Evolutionary conservation across 2,113 vertebrate species (phyloP).

Genomic region (Myxocyprinus asiaticus): DNA sequence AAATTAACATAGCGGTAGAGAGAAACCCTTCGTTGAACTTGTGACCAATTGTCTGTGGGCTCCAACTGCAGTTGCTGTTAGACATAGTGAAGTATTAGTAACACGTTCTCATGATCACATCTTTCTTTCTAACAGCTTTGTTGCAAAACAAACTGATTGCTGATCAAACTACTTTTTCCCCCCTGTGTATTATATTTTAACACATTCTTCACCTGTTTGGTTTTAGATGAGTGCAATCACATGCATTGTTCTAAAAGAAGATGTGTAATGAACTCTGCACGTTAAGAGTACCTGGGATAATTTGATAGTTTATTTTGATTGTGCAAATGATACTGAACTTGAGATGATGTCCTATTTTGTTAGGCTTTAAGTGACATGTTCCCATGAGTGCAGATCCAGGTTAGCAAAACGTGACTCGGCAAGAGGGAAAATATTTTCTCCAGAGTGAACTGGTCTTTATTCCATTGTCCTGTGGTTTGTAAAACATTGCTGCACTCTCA

Average conservation of each 20-base stretch:
- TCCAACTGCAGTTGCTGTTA: not conserved
- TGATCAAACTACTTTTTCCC: no score
- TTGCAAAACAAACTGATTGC: not conserved
- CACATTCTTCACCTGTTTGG: no score
- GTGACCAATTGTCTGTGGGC: no score
- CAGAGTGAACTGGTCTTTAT: not conserved
- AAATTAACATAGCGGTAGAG: not conserved
- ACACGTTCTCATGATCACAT: not conserved
- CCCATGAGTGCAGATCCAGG: slow-evolving; percentile 15
- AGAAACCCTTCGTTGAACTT: no score
- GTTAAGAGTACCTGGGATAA: not conserved
- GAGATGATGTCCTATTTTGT: slow-evolving; percentile 3
- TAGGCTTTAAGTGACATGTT: slow-evolving; percentile 22
- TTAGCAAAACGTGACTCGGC: slow-evolving; percentile 5
- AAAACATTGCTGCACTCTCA: not conserved
- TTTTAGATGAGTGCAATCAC: no score
- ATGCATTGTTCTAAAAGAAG: no score
- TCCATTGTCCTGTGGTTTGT: slow-evolving; percentile 15
- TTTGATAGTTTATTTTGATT: slow-evolving; percentile 12
- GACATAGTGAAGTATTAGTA: not conserved
- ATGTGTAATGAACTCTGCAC: no score
- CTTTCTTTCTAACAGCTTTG: not conserved
- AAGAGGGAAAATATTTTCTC: slow-evolving; percentile 12
- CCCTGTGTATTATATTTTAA: no score
- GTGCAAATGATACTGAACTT: slow-evolving; percentile 15